These are phyloP conservation scores for Thumatha senex DNA, from an alignment of 2,888 invertebrate species.

Conservation along the genomic window DNA sequence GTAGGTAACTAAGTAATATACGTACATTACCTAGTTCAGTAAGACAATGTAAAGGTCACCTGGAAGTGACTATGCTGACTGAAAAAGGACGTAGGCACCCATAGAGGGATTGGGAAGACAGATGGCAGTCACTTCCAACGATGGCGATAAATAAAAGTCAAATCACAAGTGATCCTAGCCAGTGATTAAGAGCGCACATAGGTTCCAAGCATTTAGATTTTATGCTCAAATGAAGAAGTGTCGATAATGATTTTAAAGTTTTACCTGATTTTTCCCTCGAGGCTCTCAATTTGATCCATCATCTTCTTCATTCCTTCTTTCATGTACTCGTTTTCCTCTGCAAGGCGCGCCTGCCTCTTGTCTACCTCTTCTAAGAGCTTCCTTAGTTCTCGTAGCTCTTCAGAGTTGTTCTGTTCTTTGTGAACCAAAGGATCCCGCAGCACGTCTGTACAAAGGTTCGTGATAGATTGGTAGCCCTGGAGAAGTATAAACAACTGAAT, in stretches of 20 bases:
- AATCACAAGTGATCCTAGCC: too few species aligned
- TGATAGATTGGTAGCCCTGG: slow-evolving; percentile 71
- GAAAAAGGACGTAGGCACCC: too few species aligned
- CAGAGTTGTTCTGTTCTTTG: slow-evolving; percentile 26
- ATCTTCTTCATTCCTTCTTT: slow-evolving; percentile 61
- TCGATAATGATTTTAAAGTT: slow-evolving; percentile 6
- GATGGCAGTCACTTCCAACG: too few species aligned
- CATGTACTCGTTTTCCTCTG: slow-evolving; percentile 58
- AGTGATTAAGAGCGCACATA: too few species aligned
- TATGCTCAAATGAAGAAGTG: too few species aligned
- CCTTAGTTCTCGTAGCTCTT: slow-evolving; percentile 55
- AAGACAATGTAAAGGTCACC: too few species aligned
- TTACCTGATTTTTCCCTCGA: slow-evolving; percentile 72
- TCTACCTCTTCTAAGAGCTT: slow-evolving; percentile 56
- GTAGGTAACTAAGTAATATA: too few species aligned
- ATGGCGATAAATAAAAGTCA: too few species aligned
- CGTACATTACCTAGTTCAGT: too few species aligned
- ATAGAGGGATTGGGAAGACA: too few species aligned
- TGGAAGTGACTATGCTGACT: too few species aligned
- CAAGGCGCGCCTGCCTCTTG: slow-evolving; percentile 52
- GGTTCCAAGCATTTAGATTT: too few species aligned
- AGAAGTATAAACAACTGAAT: slow-evolving; percentile 7
- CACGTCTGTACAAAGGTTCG: slow-evolving; percentile 63
- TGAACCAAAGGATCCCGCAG: slow-evolving; percentile 52
- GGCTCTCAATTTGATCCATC: slow-evolving; percentile 60